These are phyloP conservation scores for Conistra vaccinii DNA, from an alignment of 2,888 invertebrate species.

Conservation along the genomic window DNA sequence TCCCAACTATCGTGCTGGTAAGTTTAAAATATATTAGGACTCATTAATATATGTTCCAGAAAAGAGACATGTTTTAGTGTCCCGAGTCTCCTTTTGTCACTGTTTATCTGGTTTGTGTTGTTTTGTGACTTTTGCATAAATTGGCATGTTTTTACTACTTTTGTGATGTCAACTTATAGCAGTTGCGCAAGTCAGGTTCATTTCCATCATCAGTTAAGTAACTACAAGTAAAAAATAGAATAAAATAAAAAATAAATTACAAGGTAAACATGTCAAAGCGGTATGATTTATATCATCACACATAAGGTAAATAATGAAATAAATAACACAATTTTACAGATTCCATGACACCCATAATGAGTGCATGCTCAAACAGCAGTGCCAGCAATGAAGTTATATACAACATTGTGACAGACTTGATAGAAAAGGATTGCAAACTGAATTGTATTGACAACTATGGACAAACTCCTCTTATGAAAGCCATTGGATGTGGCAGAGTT, in stretches of 20 bases:
- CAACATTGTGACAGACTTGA: slow-evolving; percentile 86
- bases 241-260: too few species aligned
- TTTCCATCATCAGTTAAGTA: background rate
- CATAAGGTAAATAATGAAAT: background rate
- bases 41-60: background rate
- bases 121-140: background rate
- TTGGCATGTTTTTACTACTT: background rate
- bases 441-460: slow-evolving; percentile 91
- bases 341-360: slow-evolving; percentile 92
- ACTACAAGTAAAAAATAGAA: background rate
- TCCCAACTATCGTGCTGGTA: slow-evolving; percentile 89
- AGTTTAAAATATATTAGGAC: background rate
- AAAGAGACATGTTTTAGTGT: background rate
- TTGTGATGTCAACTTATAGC: background rate
- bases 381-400: slow-evolving; percentile 82
- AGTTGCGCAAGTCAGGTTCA: background rate
- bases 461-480: slow-evolving; percentile 92
- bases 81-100: background rate
- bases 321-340: slow-evolving; percentile 83
- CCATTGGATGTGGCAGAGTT: slow-evolving; percentile 89
- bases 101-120: too few species aligned
- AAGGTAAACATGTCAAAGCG: background rate
- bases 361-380: slow-evolving; percentile 91
- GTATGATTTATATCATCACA: background rate
- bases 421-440: slow-evolving; percentile 88